These are phyloP conservation scores for Neoaliturus tenellus DNA, from an alignment of 2,888 invertebrate species.

Conservation along the genomic window DNA sequence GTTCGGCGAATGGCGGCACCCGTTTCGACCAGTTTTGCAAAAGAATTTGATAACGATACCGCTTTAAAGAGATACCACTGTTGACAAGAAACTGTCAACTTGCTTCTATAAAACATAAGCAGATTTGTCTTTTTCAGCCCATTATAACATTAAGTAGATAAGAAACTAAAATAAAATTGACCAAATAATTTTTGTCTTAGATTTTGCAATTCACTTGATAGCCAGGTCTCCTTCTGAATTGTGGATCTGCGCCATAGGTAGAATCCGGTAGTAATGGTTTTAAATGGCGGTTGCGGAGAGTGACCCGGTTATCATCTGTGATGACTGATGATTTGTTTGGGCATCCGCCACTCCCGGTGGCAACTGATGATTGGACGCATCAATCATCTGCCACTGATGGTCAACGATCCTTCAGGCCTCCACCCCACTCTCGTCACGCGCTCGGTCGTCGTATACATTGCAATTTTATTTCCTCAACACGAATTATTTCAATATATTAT, in stretches of 20 bases:
- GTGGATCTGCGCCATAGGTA: neutral
- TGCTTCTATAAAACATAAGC: too few species aligned
- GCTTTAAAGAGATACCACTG: neutral
- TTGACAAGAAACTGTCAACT: neutral
- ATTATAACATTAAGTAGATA: too few species aligned
- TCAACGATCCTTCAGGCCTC: too few species aligned
- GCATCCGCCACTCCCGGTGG: neutral
- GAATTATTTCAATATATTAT: too few species aligned
- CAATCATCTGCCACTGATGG: neutral
- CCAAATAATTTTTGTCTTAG: too few species aligned
- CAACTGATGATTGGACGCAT: neutral
- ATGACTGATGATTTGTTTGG: slow-evolving; percentile 16
- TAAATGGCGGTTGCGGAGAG: neutral
- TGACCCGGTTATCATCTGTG: neutral
- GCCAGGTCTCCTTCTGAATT: neutral
- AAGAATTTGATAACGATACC: neutral
- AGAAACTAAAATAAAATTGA: too few species aligned
- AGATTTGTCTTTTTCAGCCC: too few species aligned
- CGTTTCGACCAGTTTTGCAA: neutral
- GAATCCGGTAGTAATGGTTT: neutral
- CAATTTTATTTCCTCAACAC: too few species aligned
- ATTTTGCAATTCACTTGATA: too few species aligned
- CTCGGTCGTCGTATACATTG: too few species aligned
- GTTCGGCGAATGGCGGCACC: neutral
- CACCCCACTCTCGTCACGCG: too few species aligned